Evolutionary conservation across 2,797 vertebrate species (phyloP).

Genomic region (Acanthornis magna): DNA sequence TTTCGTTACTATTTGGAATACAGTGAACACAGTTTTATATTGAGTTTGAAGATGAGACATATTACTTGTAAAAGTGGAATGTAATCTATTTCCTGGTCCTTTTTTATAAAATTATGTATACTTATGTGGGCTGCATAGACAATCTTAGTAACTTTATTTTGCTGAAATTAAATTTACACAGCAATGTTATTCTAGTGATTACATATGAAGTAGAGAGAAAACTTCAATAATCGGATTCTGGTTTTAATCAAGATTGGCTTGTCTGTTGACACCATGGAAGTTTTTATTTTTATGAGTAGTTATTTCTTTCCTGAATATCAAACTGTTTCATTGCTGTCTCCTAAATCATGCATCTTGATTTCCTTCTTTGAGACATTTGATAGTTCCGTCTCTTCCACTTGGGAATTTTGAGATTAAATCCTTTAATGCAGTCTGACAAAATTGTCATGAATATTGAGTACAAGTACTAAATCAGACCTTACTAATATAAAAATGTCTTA

Average conservation of each 20-base stretch:
- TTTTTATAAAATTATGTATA: background rate
- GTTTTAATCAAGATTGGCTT: conserved; percentile 4
- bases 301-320: background rate
- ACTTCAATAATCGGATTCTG: conserved; percentile 2
- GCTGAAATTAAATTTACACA: conserved; percentile 12
- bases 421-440: background rate
- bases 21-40: background rate
- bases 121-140: background rate
- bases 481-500: background rate
- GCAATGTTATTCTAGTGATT: background rate
- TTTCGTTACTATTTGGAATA: conserved; percentile 7
- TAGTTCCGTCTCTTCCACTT: background rate
- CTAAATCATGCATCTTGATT: background rate
- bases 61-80: background rate
- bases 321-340: background rate
- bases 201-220: background rate
- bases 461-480: background rate
- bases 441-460: background rate
- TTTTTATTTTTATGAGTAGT: background rate
- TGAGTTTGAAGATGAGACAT: background rate
- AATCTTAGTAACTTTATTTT: conserved; percentile 10
- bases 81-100: background rate
- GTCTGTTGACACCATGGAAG: background rate
- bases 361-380: background rate
- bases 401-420: conserved; percentile 18